phyloP scores from a whole-genome alignment of 2,797 vertebrate genomes.

The Alexandromys oeconomus region DNA sequence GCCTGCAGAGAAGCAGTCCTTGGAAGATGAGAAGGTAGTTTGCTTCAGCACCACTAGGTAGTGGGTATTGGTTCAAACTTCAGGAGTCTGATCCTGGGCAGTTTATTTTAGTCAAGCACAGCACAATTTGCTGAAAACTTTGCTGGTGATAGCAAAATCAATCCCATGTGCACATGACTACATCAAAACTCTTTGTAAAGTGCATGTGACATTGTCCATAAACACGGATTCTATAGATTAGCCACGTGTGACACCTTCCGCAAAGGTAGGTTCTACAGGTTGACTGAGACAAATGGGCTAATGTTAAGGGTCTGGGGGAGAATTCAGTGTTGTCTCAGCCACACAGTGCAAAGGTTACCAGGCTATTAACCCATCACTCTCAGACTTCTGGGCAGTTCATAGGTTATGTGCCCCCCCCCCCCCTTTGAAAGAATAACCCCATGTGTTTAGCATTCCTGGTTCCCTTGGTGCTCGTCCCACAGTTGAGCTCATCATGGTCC shows the following conservation, averaged over 20 bases:
- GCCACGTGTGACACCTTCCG: neutral
- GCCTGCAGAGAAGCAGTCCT: neutral
- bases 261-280: no score
- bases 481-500: neutral
- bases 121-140: neutral
- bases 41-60: neutral
- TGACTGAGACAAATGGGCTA: neutral
- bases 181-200: neutral
- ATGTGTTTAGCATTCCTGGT: neutral
- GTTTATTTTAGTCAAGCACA: neutral
- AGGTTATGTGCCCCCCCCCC: neutral
- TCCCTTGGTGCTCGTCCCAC: neutral
- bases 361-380: neutral
- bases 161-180: neutral
- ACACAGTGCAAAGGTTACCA: neutral
- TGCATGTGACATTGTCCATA: neutral
- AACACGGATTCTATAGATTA: neutral
- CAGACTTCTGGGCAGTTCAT: neutral
- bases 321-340: neutral
- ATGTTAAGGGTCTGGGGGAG: neutral
- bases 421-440: neutral
- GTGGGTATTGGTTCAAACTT: neutral
- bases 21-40: neutral
- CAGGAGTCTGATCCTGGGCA: neutral
- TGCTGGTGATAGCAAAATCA: neutral